Conservation (phyloP, 2,113 vertebrate genomes). For the Pseudonaja textilis region DNA sequence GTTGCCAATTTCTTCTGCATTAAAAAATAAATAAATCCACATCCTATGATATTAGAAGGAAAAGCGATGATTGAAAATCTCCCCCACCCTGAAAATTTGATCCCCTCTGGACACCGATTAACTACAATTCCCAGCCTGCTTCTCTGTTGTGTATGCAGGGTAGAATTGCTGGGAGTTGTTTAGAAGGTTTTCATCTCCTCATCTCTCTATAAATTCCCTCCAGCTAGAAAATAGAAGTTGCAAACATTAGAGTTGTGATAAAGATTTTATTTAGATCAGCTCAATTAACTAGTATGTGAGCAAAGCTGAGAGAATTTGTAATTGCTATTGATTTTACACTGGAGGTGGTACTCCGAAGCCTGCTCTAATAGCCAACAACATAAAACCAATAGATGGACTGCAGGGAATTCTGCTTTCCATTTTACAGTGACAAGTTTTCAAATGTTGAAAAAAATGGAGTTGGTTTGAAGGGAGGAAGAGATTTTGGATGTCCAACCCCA, state of each 20-base stretch:
- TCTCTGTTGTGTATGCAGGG: background rate
- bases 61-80: background rate
- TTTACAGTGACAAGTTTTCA: background rate
- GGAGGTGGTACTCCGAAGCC: background rate
- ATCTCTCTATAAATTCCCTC: background rate
- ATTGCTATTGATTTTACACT: constrained; percentile 33
- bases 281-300: background rate
- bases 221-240: background rate
- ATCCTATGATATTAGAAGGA: background rate
- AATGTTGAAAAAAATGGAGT: background rate
- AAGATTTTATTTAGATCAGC: constrained; percentile 10
- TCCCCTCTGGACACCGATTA: background rate
- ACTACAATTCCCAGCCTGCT: background rate
- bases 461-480: background rate
- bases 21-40: background rate
- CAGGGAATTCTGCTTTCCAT: background rate
- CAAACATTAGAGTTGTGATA: background rate
- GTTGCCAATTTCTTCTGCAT: background rate
- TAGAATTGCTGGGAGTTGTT: background rate
- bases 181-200: background rate
- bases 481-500: background rate
- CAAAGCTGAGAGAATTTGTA: background rate
- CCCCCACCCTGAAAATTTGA: background rate
- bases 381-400: constrained; percentile 20
- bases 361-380: constrained; percentile 4